Evolutionary conservation across 2,113 vertebrate genomes (phyloP), one percentile per base, ranked within the genome.

Genomic region (Sinosuthora webbiana): DNA sequence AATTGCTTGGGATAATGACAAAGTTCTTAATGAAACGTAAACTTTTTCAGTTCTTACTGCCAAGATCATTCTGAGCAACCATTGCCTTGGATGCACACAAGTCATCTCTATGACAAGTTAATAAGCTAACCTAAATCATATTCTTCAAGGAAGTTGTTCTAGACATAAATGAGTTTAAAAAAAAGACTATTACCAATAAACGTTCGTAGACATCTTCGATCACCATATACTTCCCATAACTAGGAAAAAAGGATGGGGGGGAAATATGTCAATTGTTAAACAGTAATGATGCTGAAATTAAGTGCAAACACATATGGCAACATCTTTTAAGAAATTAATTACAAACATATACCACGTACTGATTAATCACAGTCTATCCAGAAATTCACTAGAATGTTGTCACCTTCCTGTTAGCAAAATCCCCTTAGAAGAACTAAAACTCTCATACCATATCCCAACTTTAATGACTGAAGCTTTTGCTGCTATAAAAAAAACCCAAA

Each of bases 201-300:
- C 2, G 99, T 99, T 85, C 99, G 97, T 71, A 99, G 97, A 87
- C 99, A 99, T 96, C 99, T 98, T 95, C 99, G 98, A 64, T 99
- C 99, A n/a, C 97, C 98, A 71, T 99, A 99, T n/a, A 99, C 99
- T 87, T 99, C 99, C 99, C 99, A 99, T 1, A 99, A 95, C 99
- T 99, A 90, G 10, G 47, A 63, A 55, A 64, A 39, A 27, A 47
- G 22, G 12, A 49, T 7, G 9, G 33, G 15, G 30, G 78, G 4
- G 23, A 57, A 59, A 83, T 1, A 49, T 4, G n/a, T 69, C 31
- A 88, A n/a, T 68, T 64, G 31, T 83, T 80, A 86, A 80, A 80
- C 25, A 70, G 16, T 15, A 69, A 81, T 6, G 19, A 83, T 62
- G 10, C 33, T 83, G 56, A 93, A 93, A 91, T 67, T 49, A 65